Evolutionary conservation across 2,888 invertebrate species (phyloP).

Genomic region (Vanessa cardui): DNA sequence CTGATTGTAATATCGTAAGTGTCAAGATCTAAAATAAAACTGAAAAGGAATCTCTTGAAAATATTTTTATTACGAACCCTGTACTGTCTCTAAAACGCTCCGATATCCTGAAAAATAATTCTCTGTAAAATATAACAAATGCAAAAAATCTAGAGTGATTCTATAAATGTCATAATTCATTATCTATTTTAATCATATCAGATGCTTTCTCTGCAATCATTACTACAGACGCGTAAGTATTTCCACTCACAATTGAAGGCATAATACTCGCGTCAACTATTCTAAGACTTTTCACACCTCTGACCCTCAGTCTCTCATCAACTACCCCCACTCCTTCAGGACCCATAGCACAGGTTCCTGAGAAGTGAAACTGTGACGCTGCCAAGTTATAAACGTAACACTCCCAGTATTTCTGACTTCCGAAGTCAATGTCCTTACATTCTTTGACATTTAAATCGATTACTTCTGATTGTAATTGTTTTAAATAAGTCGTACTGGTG

Average conservation of each 20-base stretch:
- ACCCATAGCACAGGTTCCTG: constrained; percentile 64
- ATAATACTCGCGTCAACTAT: constrained; percentile 86
- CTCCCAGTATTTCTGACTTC: constrained; percentile 58
- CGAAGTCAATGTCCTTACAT: constrained; percentile 50
- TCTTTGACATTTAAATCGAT: constrained; percentile 47
- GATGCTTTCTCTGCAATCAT: constrained; percentile 85
- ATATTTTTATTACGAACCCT: neutral
- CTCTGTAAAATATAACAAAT: too few species aligned
- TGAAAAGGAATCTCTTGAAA: constrained; percentile 10
- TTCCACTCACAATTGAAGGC: constrained; percentile 83
- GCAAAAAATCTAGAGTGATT: too few species aligned
- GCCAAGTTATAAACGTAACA: constrained; percentile 56
- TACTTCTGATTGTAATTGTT: constrained; percentile 41
- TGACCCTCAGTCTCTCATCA: constrained; percentile 62
- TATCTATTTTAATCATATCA: constrained; percentile 79
- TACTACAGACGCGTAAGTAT: constrained; percentile 83
- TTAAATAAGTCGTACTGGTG: constrained; percentile 46
- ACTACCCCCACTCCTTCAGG: constrained; percentile 53
- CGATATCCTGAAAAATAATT: too few species aligned
- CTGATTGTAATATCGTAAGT: constrained; percentile 15
- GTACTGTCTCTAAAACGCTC: too few species aligned
- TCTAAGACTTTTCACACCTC: constrained; percentile 80
- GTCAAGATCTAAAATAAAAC: constrained; percentile 21
- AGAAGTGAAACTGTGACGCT: constrained; percentile 53
- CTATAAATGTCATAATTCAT: constrained; percentile 24